Evolutionary conservation across 35 echinoderm and acorn worm genomes (phyloP).

Genomic region (Apostichopus japonicus): DNA sequence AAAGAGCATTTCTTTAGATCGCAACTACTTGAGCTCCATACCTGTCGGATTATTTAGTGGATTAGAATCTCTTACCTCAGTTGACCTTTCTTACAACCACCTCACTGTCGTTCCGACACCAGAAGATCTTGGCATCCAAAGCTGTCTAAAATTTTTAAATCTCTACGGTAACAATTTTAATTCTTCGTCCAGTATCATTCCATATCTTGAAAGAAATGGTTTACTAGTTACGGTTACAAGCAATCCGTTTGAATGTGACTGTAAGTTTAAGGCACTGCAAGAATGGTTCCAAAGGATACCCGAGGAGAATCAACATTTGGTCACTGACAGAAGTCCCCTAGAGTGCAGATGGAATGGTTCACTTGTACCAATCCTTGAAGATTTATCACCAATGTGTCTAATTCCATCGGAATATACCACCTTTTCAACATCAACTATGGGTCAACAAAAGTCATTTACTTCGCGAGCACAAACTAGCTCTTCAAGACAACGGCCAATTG

Average conservation of each 20-base stretch:
- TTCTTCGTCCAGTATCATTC: background rate
- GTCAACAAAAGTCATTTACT: background rate
- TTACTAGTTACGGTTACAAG: background rate
- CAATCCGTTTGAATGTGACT: slow-evolving; percentile 20
- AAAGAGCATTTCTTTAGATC: background rate
- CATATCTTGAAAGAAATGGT: background rate
- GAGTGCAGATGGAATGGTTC: background rate
- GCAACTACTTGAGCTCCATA: background rate
- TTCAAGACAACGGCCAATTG: background rate
- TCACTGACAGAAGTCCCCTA: background rate
- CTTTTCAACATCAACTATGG: background rate
- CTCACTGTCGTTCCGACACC: background rate
- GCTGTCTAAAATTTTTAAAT: background rate
- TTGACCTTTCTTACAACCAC: background rate
- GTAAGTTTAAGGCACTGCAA: background rate
- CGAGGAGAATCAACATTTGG: background rate
- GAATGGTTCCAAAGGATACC: background rate
- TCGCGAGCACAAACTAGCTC: background rate
- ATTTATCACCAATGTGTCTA: background rate
- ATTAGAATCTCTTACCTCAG: background rate
- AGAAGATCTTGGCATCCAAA: background rate
- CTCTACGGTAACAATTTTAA: background rate
- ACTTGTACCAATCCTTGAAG: background rate
- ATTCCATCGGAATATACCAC: background rate
- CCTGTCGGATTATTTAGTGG: background rate